Base-by-base conservation (phyloP, 2,888 invertebrate genomes). In the Dusona sp. region DNA sequence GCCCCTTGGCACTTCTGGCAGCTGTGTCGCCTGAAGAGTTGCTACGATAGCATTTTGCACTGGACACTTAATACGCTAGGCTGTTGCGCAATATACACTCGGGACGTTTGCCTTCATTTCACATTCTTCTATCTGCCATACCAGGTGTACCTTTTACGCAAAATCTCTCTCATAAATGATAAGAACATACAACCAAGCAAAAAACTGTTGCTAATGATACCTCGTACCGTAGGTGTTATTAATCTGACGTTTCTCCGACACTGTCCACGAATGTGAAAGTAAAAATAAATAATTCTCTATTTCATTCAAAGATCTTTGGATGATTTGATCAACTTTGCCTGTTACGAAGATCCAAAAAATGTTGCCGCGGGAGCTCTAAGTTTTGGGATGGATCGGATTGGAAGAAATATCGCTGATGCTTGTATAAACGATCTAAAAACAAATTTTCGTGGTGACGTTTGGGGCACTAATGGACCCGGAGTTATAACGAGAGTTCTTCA, bases 311-410 rank as follows among this genome's bases (percentile, higher is more conserved):
- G 95, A 88, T 94, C 95, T 7, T 91, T 97, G 61, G 95, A 95
- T 29, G 92, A 94, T 3, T 91, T 97, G 72, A 94, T 92, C 38
- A 96, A 97, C 92, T 97, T 96, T 93, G 96, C 96, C 0, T 96
- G 96, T 1, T 95, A 95, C 3, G 96, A 96, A 93, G 95, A 96
- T 0, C 92, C 94, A 88, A 91, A 92, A 4, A 94, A 95, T 73
- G 95, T 97, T 0, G 97, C 96, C 0, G 96, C 96, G 0, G 97
- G 97, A 3, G 95, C 97, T 0, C 94, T 97, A 89, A 96, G 96
- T 77, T 96, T 97, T 87, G 95, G 95, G 22, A 90, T 93, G 0
- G 91, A 93, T 2, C 94, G 94, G 0, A 94, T 95, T 82, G 97
- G 97, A 0, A 96, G 96, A 87, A 93, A 94, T 75, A 93, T 97